Evolutionary conservation across 2,888 invertebrate genomes (phyloP).

Genomic region (Corbicula japonica): DNA sequence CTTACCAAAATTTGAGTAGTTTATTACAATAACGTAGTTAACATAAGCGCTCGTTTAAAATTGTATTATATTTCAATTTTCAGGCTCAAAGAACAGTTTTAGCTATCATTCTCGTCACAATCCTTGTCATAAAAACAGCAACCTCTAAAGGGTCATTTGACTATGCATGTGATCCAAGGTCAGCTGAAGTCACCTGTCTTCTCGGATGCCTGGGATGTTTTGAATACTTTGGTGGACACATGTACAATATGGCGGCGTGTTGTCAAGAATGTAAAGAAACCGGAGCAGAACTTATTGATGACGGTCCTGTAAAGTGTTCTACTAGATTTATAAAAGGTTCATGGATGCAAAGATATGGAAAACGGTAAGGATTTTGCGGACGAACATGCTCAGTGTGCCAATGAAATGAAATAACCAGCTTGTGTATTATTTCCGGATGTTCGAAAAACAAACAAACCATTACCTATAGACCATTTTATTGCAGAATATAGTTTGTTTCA

Average conservation of each 20-base stretch:
- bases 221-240: slow-evolving; percentile 70
- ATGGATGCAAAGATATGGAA: slow-evolving; percentile 68
- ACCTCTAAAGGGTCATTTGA: slow-evolving; percentile 49
- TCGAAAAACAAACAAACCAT: too few species aligned
- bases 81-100: not conserved
- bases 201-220: slow-evolving; percentile 75
- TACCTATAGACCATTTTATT: too few species aligned
- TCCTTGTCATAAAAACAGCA: slow-evolving; percentile 34
- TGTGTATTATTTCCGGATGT: too few species aligned
- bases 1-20: too few species aligned
- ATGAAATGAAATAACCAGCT: too few species aligned
- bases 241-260: slow-evolving; percentile 76
- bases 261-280: slow-evolving; percentile 72
- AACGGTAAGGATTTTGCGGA: slow-evolving; percentile 24
- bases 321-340: slow-evolving; percentile 68
- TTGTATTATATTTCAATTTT: not conserved
- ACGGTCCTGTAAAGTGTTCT: slow-evolving; percentile 73
- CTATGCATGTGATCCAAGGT: slow-evolving; percentile 70
- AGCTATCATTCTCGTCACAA: slow-evolving; percentile 1
- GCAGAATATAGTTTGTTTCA: too few species aligned
- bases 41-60: too few species aligned
- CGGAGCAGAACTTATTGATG: slow-evolving; percentile 65
- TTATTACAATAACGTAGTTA: too few species aligned
- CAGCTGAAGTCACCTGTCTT: slow-evolving; percentile 68
- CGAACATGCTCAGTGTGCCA: too few species aligned